Evolutionary conservation across 2,888 invertebrate genomes (phyloP), one percentile per base, ranked within the genome.

Genomic region (Mythimna ferrago): DNA sequence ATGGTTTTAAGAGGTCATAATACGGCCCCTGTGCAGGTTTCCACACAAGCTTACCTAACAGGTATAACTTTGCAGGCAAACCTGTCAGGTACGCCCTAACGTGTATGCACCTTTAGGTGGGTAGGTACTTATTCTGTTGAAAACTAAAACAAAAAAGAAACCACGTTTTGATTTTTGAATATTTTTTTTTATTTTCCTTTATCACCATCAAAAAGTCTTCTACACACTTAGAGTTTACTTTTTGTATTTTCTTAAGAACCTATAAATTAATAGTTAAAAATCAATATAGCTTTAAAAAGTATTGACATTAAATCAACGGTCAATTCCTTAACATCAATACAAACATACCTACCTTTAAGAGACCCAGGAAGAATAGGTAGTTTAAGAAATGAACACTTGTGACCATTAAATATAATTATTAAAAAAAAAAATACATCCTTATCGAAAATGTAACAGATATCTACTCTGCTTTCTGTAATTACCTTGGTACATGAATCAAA

Each of bases 111-210:
- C 32, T 32, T 32, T 32, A 3, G 32, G 2, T 32, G 2, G 2
- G 26, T 26, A 26, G 11, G 41, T 53, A 54, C 3, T 32, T 62
- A 62, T 16, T 57, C 21, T 32, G 32, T 58, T 41, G 19, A 44
- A 58, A 67, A 53, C n/a, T 19, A n/a, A 26, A 76, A 58, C 5
- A 16, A 38, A 57, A 58, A 74, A 78, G 32, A 41, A 77, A 54
- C 70, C 32, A 48, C 6, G 35, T 26, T 11, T 5, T 41, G 6
- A 26, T 26, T 60, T 44, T 44, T 9, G 21, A 51, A 21, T 35
- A 35, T 11, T 0, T 35, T 53, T 54, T 41, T 26, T 21, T 51
- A 57, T 57, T 19, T 21, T 32, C 19, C 0, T 48, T 66, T 53
- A 26, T 21, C 11, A 35, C 16, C 11, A 44, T 44, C 14, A 53